Base-by-base conservation (phyloP, 2,113 vertebrate species). In the Tragelaphus strepsiceros region DNA sequence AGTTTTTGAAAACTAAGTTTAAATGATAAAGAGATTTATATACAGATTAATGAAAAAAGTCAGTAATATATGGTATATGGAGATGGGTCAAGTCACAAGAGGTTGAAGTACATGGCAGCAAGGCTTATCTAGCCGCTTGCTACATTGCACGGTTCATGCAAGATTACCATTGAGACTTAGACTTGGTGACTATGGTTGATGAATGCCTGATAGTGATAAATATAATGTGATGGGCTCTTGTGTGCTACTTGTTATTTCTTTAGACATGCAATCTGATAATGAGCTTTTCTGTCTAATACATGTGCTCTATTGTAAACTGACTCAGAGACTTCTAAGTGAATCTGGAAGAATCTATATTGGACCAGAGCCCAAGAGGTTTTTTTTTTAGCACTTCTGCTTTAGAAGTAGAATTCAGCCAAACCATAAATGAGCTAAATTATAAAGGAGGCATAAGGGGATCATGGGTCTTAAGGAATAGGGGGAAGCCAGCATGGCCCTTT, bases 261-360 rank as follows among this genome's bases (percentile, higher is more conserved):
- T 96, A 97, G 93, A 80, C 95, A 97, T 71, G 91, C 93, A 98
- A 97, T 97, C 97, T 97, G 98, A 97, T 91, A 84, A 98, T 96
- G 96, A 97, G 93, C 97, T 98, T 94, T 88, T 98, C 98, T 98
- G 95, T 99, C 98, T 98, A 93, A 96, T 93, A 97, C 83, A 67
- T 90, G 87, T 98, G 98, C 96, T 89, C 67, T 97, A 97, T 96
- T 95, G 71, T 84, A 97, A 96, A 98, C 84, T 95, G 97, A 97
- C 7, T 97, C 92, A 96, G 98, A 98, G 97, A 93, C 88, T 62
- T 93, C 7, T 51, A 85, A 98, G 98, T 98, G 98, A 98, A 98
- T 98, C 96, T 98, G 96, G 97, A 96, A 98, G 98, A 98, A 97
- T 86, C 97, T 95, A 9, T 95, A 77, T 97, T 98, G 97, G 97